These are phyloP conservation scores for Sycophila sp. DNA, from an alignment of 1,140 invertebrate genomes.

Conservation along the genomic window DNA sequence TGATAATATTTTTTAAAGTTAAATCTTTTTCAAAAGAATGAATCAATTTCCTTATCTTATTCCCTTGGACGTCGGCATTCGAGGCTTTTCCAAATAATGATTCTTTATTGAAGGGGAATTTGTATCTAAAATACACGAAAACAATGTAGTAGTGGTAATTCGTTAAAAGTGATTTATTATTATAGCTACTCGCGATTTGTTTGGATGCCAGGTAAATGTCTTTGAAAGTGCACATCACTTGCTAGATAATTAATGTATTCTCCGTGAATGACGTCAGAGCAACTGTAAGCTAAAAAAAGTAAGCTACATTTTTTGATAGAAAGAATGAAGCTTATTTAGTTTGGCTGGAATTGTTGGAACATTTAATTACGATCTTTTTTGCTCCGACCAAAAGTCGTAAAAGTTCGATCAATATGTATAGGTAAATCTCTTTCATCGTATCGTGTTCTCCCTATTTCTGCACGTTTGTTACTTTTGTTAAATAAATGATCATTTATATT, in stretches of 20 bases:
- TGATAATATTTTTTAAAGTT: too few species aligned
- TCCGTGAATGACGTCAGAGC: conserved; percentile 30
- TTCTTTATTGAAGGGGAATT: conserved; percentile 39
- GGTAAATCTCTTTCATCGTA: conserved; percentile 44
- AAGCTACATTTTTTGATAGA: too few species aligned
- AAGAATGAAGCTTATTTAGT: conserved; percentile 6
- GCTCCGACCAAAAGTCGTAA: conserved; percentile 45
- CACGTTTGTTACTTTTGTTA: conserved; percentile 43
- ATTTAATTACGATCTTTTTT: conserved; percentile 28
- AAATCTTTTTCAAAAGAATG: conserved; percentile 41
- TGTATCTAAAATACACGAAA: conserved; percentile 44
- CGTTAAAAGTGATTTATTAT: too few species aligned
- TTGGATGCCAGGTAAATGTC: neutral
- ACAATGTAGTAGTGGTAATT: too few species aligned
- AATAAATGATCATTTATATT: conserved; percentile 47
- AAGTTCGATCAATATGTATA: conserved; percentile 41
- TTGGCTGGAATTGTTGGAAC: neutral
- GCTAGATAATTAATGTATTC: neutral
- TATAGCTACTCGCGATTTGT: neutral
- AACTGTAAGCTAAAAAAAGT: conserved; percentile 18
- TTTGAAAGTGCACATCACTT: neutral
- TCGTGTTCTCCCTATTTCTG: conserved; percentile 45
- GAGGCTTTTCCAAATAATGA: conserved; percentile 39
- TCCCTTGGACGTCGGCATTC: conserved; percentile 21
- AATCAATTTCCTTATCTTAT: conserved; percentile 40